Evolutionary conservation across 2,797 vertebrate species (phyloP).

Genomic region (Pristis pectinata): DNA sequence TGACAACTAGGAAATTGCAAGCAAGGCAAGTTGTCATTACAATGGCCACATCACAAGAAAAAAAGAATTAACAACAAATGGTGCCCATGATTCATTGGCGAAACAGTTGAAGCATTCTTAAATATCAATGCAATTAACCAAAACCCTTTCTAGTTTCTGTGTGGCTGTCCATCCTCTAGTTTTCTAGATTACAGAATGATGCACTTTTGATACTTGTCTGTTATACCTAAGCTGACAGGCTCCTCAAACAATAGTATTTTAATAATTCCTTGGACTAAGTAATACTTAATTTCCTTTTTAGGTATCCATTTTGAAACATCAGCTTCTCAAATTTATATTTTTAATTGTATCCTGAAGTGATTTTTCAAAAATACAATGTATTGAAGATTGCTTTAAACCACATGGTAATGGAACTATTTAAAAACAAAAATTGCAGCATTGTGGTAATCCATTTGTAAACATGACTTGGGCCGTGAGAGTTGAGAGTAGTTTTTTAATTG

Average conservation of each 20-base stretch:
- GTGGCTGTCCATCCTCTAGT: background rate
- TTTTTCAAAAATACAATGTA: background rate
- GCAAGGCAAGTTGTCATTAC: background rate
- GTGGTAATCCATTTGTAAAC: background rate
- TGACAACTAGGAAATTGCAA: background rate
- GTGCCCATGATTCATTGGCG: background rate
- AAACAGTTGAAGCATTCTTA: background rate
- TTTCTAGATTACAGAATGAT: background rate
- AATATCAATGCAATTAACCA: background rate
- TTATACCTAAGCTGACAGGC: background rate
- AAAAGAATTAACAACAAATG: background rate
- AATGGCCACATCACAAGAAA: background rate
- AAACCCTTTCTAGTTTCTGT: background rate
- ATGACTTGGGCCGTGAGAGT: too few species aligned
- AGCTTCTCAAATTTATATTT: background rate
- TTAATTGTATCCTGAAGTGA: background rate
- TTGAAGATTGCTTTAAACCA: background rate
- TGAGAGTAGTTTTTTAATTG: background rate
- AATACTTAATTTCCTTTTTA: background rate
- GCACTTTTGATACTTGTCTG: background rate
- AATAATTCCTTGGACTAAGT: background rate
- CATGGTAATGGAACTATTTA: background rate
- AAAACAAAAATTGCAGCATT: too few species aligned
- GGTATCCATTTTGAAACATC: background rate
- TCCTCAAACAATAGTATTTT: background rate